A percentile compares a stretch with the other conserved stretches of the same genome.
These are phyloP conservation scores for Nothoprocta pentlandii DNA, from an alignment of 2,113 vertebrate species.

Conservation along the genomic window DNA sequence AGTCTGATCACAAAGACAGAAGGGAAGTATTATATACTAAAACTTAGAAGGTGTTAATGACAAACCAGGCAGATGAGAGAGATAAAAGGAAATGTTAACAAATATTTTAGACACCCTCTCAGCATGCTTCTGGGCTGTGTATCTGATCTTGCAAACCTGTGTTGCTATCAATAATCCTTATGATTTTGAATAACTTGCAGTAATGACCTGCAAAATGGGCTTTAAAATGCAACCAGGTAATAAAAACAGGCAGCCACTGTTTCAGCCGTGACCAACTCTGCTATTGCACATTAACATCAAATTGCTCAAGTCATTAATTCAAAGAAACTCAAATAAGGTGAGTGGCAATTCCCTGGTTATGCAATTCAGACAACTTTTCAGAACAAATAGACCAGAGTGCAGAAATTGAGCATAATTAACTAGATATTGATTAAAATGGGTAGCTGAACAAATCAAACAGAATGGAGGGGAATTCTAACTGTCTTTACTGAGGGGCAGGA, in stretches of 20 bases:
- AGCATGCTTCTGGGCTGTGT: background rate
- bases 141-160: background rate
- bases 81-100: conserved; percentile 64
- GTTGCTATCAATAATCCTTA: background rate
- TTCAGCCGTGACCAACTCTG: background rate
- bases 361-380: background rate
- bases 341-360: background rate
- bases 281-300: background rate
- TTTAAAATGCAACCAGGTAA: background rate
- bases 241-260: background rate
- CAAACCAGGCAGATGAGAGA: conserved; percentile 34
- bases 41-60: conserved; percentile 23
- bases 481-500: background rate
- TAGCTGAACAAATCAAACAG: background rate
- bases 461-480: background rate
- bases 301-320: background rate
- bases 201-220: background rate
- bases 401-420: background rate
- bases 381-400: background rate
- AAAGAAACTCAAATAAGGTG: background rate
- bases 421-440: background rate
- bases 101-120: background rate
- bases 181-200: background rate
- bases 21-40: conserved; percentile 3
- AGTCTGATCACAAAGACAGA: conserved; percentile 19